Base-by-base conservation (phyloP, 2,797 vertebrate species). In the Pyrocephalus nanus region DNA sequence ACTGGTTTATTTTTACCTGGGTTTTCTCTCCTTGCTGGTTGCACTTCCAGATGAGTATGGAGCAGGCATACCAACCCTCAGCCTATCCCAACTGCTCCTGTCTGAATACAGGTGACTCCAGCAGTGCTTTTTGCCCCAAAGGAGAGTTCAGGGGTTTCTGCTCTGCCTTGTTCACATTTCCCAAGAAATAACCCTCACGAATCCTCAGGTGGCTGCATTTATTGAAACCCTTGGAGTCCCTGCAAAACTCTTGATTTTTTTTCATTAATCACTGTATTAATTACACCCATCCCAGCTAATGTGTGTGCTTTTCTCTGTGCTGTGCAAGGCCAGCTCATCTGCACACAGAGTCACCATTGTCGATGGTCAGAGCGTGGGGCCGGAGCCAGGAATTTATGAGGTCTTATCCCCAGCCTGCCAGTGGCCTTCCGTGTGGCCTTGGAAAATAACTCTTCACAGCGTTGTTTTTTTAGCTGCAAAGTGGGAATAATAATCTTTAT, bases 351-450 rank as follows among this genome's bases (percentile, higher is more conserved):
- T 92, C 94, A 82, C 88, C 90, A 93, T 92, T 97, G 91, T 96
- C 4, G 1, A 11, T 61, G 93, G 94, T 82, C 87, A 80, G 90
- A 76, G 60, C 0, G 0, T 67, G 74, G 71, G 38, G 94, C 22
- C 32, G 48, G 48, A 92, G 96, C 96, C 96, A 96, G 96, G 95
- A 97, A 96, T 90, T 88, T 92, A 69, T 87, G 91, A 91, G 53
- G 70, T 50, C 65, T 86, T 88, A 67, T 91, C 74, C 82, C 74
- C 43, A 67, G 83, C 40, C 77, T 91, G 85, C 58, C 79, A 92
- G 70, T 36, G 81, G 77, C 81, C 83, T 85, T 90, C 73, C 64
- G 42, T 82, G 53, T 89, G 81, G 85, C 90, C 96, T 81, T 92
- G 72, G 91, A 94, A 67, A 93, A 82, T 90, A 96, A 93, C 43